Evolutionary conservation across 2,797 vertebrate genomes (phyloP).

Genomic region (Peromyscus melanophrys): DNA sequence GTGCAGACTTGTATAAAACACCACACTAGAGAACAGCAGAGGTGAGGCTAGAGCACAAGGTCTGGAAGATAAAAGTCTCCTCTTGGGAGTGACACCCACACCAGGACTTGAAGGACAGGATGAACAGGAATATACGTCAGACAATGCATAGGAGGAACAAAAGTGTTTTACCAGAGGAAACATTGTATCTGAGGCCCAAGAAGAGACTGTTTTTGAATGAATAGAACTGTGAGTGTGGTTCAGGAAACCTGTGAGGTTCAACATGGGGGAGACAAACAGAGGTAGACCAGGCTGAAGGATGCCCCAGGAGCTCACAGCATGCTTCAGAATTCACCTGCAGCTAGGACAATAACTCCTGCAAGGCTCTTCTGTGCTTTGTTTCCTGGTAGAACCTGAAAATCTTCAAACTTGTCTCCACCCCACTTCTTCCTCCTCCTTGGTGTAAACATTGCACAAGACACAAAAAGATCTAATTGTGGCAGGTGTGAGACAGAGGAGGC

Average conservation of each 20-base stretch:
- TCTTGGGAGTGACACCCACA: background rate
- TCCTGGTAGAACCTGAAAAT: conserved; percentile 6
- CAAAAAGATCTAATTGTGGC: background rate
- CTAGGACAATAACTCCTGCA: background rate
- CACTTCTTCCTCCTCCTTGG: background rate
- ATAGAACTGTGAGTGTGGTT: background rate
- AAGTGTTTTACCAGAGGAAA: background rate
- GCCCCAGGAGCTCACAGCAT: rapidly evolving
- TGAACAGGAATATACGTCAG: background rate
- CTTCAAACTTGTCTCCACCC: background rate
- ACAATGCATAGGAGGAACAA: background rate
- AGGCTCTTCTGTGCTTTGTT: background rate
- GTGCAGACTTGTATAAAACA: background rate
- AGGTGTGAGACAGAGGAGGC: background rate
- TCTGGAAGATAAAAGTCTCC: background rate
- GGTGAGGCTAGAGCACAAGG: background rate
- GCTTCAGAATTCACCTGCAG: background rate
- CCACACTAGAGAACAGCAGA: background rate
- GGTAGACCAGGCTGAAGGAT: background rate
- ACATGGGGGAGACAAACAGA: background rate
- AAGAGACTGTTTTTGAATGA: background rate
- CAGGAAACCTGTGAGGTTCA: background rate
- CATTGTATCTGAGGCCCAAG: background rate
- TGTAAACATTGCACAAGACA: background rate
- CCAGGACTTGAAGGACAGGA: background rate